Evolutionary conservation across 2,888 invertebrate species (phyloP), one percentile per base, ranked within the genome.

Genomic region (Gari tellinella): DNA sequence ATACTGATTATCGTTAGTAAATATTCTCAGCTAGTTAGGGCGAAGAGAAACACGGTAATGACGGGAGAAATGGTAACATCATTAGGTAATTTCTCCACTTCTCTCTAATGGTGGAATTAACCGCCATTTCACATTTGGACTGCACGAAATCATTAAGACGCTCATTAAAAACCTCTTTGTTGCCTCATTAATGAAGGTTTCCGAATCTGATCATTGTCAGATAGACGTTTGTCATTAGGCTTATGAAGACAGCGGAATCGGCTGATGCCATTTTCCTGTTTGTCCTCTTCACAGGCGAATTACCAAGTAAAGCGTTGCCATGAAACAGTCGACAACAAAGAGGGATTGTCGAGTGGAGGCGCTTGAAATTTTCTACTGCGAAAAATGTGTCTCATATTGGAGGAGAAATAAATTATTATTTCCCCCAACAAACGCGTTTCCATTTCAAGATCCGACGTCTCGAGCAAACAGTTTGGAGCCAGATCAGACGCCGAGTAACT

Each of bases 101-200:
- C 66, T 48, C 25, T 37, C 62, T 70, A 75, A 70, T 70, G 69
- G 69, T 37, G 26, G 57, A 48, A 74, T 75, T 75, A 73, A 73
- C 56, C 73, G 60, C 31, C 48, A 23, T 51, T 60, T 67, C 67
- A 63, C 63, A 53, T 62, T 61, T 51, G 62, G 57, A 45, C 66
- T 69, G 75, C 75, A 66, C 69, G 69, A 48, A 75, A 75, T 75
- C 75, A 70, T 75, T 75, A 70, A 61, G 63, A 53, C 66, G 66
- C 66, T 75, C 75, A 63, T 75, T 75, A 70, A 63, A 69, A 70
- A 66, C 64, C 62, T 69, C 75, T 75, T 75, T 75, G 69, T 75
- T 70, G 66, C 58, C 48, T 66, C 75, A 69, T 69, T 75, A 75
- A 69, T 66, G 69, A 63, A 55, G 62, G 62, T 65, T 75, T 75